phyloP scores from a whole-genome alignment of 2,797 vertebrate genomes.

The Gymnodraco acuticeps region DNA sequence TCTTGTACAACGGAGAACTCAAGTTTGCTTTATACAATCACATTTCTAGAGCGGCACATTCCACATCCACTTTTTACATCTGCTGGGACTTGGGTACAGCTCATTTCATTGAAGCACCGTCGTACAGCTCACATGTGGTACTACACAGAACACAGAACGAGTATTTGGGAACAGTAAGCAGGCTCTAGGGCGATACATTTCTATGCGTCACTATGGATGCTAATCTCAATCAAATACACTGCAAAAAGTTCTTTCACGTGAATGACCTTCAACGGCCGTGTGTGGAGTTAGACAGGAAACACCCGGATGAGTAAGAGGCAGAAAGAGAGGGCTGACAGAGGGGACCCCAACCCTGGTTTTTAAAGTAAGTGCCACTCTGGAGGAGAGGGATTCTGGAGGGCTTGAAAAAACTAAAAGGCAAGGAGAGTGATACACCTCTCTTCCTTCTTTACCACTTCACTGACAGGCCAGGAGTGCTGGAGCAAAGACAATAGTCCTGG shows the following conservation, averaged over 20 bases:
- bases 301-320: slow-evolving; percentile 64
- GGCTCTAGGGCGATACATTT: slow-evolving; percentile 77
- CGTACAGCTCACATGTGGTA: slow-evolving; percentile 69
- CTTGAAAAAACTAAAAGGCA: slow-evolving; percentile 49
- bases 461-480: slow-evolving; percentile 54
- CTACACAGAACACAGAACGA: slow-evolving; percentile 53
- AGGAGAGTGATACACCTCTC: slow-evolving; percentile 69
- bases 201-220: slow-evolving; percentile 73
- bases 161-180: slow-evolving; percentile 62
- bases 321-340: slow-evolving; percentile 64
- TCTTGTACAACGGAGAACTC: slow-evolving; percentile 65
- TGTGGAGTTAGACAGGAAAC: slow-evolving; percentile 63
- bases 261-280: slow-evolving; percentile 52
- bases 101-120: slow-evolving; percentile 70
- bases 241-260: slow-evolving; percentile 65
- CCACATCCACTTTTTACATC: slow-evolving; percentile 64
- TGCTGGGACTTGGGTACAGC: slow-evolving; percentile 58
- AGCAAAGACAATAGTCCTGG: slow-evolving; percentile 57
- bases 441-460: slow-evolving; percentile 65
- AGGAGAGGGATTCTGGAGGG: slow-evolving; percentile 58
- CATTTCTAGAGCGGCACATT: slow-evolving; percentile 79
- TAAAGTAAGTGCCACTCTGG: slow-evolving; percentile 63
- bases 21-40: slow-evolving; percentile 82
- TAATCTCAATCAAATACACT: slow-evolving; percentile 76
- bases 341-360: slow-evolving; percentile 76